Evolutionary conservation across 2,113 vertebrate species (phyloP).

Genomic region (Alces alces): DNA sequence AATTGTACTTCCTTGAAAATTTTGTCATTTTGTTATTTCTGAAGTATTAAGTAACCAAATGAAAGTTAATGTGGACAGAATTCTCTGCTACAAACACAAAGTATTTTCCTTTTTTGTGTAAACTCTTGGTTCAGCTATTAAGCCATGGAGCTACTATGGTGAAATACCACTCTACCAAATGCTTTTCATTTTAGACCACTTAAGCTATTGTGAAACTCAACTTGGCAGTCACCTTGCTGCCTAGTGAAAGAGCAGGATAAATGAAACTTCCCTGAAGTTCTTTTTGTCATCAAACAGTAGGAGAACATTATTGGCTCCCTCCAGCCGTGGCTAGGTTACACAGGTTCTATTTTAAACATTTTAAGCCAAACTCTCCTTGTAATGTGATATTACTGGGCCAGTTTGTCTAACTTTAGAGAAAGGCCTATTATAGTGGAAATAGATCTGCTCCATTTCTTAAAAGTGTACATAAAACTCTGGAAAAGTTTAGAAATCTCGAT

Average conservation of each 20-base stretch:
- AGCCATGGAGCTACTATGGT: constrained; percentile 27
- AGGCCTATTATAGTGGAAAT: neutral
- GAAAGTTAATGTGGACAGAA: neutral
- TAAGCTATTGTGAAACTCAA: constrained; percentile 51
- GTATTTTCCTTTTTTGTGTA: neutral
- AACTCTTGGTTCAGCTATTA: neutral
- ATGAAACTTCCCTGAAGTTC: constrained; percentile 43
- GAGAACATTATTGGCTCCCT: constrained; percentile 60
- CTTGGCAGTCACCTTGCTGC: constrained; percentile 64
- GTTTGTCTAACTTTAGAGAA: constrained; percentile 32
- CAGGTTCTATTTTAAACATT: constrained; percentile 1
- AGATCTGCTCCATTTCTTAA: constrained; percentile 3
- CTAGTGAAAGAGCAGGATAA: constrained; percentile 45
- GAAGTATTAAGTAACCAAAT: constrained; percentile 29
- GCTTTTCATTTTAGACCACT: constrained; percentile 51
- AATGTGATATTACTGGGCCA: constrained; percentile 40
- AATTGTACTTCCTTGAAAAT: neutral
- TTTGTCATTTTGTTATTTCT: neutral
- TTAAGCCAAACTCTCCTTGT: constrained; percentile 30
- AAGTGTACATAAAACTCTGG: neutral
- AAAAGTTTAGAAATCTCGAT: neutral
- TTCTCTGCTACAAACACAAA: constrained; percentile 15
- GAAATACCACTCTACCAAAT: constrained; percentile 39
- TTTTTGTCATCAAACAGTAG: constrained; percentile 43
- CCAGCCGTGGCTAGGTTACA: constrained; percentile 65